Percentiles rank a stretch among this genome's conserved stretches.
Evolutionary conservation across 2,113 vertebrate species (phyloP).

Genomic region (Brachyhypopomus gauderio): DNA sequence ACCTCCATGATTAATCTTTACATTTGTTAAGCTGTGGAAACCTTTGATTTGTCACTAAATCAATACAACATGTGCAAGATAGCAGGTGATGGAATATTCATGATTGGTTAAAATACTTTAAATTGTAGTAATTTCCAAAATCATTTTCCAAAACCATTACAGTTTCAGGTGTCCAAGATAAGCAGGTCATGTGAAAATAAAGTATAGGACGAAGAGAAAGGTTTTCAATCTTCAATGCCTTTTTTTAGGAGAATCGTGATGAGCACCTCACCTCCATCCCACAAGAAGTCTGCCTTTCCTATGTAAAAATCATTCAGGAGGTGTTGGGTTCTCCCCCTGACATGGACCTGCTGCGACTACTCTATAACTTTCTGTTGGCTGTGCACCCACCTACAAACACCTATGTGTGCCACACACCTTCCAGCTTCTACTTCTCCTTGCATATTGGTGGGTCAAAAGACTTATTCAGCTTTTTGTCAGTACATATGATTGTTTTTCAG

Average conservation of each 20-base stretch:
- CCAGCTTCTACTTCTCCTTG: conserved; percentile 94
- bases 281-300: conserved; percentile 90
- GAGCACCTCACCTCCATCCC: conserved; percentile 86
- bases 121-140: too few relatives aligned
- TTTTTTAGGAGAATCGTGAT: conserved; percentile 89
- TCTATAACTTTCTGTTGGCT: conserved; percentile 95
- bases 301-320: conserved; percentile 98
- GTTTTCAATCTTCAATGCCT: background rate
- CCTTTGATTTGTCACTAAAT: too few relatives aligned
- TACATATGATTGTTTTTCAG: background rate
- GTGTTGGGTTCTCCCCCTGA: conserved; percentile 97
- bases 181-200: too few relatives aligned
- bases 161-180: background rate
- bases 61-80: background rate
- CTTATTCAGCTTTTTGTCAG: background rate
- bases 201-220: too few relatives aligned
- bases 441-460: conserved; percentile 83
- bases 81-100: background rate
- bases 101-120: background rate
- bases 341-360: conserved; percentile 85
- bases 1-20: too few relatives aligned
- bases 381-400: conserved; percentile 98
- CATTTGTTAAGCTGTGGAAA: background rate
- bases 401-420: conserved; percentile 95
- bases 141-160: too few relatives aligned